These are phyloP conservation scores for Chorisops tibialis DNA, from an alignment of 2,888 invertebrate genomes.

Conservation along the genomic window DNA sequence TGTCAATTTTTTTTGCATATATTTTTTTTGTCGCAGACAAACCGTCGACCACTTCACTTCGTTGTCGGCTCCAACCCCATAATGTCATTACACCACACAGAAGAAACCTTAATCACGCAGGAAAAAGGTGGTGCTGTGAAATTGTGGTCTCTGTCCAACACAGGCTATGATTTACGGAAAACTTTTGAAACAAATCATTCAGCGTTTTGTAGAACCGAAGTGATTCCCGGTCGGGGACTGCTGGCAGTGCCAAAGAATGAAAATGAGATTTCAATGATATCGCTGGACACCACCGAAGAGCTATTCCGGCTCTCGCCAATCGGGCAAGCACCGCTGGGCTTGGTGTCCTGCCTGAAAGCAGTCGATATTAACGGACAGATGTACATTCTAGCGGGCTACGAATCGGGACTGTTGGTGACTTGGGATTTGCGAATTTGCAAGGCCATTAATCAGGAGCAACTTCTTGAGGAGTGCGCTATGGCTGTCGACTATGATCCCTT, in stretches of 20 bases:
- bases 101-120: conserved; percentile 65
- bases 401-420: conserved; percentile 67
- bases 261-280: conserved; percentile 51
- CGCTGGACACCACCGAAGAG: conserved; percentile 48
- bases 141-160: conserved; percentile 61
- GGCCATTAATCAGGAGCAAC: conserved; percentile 43
- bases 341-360: conserved; percentile 58
- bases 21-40: conserved; percentile 59
- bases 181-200: conserved; percentile 61
- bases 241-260: conserved; percentile 65
- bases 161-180: conserved; percentile 59
- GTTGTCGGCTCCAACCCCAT: conserved; percentile 59
- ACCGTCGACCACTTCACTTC: conserved; percentile 65
- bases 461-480: conserved; percentile 62
- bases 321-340: conserved; percentile 52
- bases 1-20: conserved; percentile 11
- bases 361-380: conserved; percentile 52
- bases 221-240: conserved; percentile 57
- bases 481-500: conserved; percentile 67
- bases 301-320: conserved; percentile 23
- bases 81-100: conserved; percentile 54
- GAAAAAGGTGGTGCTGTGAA: conserved; percentile 70
- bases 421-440: conserved; percentile 67
- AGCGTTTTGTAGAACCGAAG: conserved; percentile 69
- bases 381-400: conserved; percentile 67